phyloP scores from a whole-genome alignment of 1,140 invertebrate genomes.

The Cotesia chilonis region DNA sequence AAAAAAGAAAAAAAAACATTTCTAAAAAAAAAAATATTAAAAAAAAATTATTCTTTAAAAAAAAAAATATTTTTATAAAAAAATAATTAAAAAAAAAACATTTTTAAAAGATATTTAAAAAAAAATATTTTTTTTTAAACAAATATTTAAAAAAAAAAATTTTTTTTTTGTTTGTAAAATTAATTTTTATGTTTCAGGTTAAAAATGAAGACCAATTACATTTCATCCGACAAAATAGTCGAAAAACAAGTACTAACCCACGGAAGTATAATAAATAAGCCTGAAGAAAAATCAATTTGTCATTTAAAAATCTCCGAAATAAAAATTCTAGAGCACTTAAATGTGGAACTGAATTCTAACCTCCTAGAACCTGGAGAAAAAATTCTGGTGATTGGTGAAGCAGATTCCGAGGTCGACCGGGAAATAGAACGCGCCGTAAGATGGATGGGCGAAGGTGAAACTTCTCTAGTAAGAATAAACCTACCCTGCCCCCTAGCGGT shows the following conservation, averaged over 20 bases:
- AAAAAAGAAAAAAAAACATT: too few species aligned
- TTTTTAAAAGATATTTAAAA: too few species aligned
- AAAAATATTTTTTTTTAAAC: too few species aligned
- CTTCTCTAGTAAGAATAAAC: slow-evolving; percentile 47
- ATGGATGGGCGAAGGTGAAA: slow-evolving; percentile 55
- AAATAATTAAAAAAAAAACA: too few species aligned
- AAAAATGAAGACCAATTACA: slow-evolving; percentile 31
- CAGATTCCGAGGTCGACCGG: slow-evolving; percentile 50
- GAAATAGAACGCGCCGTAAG: slow-evolving; percentile 54
- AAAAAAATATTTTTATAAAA: too few species aligned
- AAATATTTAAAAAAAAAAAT: too few species aligned
- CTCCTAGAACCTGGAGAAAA: slow-evolving; percentile 43
- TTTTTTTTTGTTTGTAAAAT: too few species aligned
- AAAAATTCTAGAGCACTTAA: slow-evolving; percentile 34
- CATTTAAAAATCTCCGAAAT: slow-evolving; percentile 50
- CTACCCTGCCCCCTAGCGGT: slow-evolving; percentile 37
- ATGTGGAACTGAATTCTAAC: slow-evolving; percentile 42
- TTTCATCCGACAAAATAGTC: slow-evolving; percentile 49
- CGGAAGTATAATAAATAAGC: slow-evolving; percentile 49
- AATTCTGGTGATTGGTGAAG: slow-evolving; percentile 47
- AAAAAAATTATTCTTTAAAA: too few species aligned
- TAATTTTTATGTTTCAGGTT: not conserved
- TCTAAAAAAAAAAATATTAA: too few species aligned
- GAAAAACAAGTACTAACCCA: slow-evolving; percentile 52
- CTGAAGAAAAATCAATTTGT: slow-evolving; percentile 52